Evolutionary conservation across 2,888 invertebrate species (phyloP), one percentile per base, ranked within the genome.

Genomic region (Eristalis tenax): DNA sequence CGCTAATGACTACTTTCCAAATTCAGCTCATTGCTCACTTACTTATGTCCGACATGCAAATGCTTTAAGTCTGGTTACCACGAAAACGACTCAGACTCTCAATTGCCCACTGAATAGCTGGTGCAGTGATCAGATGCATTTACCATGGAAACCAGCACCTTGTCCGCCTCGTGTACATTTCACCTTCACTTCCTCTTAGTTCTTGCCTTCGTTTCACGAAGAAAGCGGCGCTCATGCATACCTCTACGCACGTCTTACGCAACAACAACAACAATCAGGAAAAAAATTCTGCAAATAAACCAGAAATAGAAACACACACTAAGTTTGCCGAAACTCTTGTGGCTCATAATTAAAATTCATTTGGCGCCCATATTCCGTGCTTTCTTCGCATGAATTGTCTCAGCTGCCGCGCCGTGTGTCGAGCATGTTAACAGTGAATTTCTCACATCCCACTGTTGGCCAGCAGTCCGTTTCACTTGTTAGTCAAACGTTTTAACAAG

Each of bases 361-460:
- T 61, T 38, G 68, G 50, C 68, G 61, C 61, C 63, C 43, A 28
- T 43, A 73, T 59, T 80, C 57, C 70, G 28, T 65, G 70, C 56
- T 74, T 63, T 69, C 61, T 35, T 63, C 28, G 68, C 74, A 63
- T 74, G 68, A 69, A 40, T 28, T 61, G 26, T 66, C 32, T 32
- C 10, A 23, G 56, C 63, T 15, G 63, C 40, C 50, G 26, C 28
- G 13, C 38, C 64, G 63, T 64, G 64, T 75, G 74, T 69, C 22
- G 15, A 40, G 74, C 81, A 57, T 81, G 38, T 28, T 57, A 74
- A 75, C 57, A 75, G 64, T 18, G 32, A 43, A 28, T 83, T 86
- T 83, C 56, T 83, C 78, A 74, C 86, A 75, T 66, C 63, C 35
- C 56, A 38, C 28, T 26, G 26, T 3, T 26, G 66, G 18, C 2